Evolutionary conservation across 2,113 vertebrate species (phyloP).

Genomic region (Caranx melampygus): DNA sequence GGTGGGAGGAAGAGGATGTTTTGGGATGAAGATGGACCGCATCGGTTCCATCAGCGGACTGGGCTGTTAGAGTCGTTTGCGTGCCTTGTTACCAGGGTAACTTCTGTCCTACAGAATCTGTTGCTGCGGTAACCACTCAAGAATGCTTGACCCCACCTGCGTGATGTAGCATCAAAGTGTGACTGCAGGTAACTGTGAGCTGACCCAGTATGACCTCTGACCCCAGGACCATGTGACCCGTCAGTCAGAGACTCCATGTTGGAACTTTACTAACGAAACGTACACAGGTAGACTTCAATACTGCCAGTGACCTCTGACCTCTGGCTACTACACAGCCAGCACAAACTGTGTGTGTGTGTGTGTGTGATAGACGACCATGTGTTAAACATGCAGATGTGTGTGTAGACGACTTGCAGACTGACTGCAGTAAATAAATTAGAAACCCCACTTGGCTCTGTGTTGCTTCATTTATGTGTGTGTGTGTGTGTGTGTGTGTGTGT

Average conservation of each 20-base stretch:
- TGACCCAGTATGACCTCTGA: conserved; percentile 56
- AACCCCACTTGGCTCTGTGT: not conserved
- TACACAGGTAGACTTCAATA: conserved; percentile 17
- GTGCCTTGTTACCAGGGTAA: not conserved
- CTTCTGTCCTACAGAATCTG: not conserved
- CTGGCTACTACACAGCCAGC: conserved; percentile 52
- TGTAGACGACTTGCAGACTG: not conserved
- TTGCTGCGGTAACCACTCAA: not conserved
- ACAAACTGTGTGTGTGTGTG: conserved; percentile 39
- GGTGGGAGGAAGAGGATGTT: conserved; percentile 81
- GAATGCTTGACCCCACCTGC: not conserved
- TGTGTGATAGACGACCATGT: conserved; percentile 4
- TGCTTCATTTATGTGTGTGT: not conserved
- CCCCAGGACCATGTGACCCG: not conserved
- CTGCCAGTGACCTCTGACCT: conserved; percentile 40
- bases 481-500: too few species aligned
- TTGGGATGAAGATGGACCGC: conserved; percentile 88
- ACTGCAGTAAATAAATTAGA: not conserved
- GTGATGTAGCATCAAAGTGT: not conserved
- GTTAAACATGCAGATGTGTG: conserved; percentile 3
- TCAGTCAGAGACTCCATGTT: conserved; percentile 32
- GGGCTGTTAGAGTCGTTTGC: conserved; percentile 73
- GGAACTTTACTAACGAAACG: conserved; percentile 32
- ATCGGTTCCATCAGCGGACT: conserved; percentile 86
- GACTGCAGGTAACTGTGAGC: not conserved